Evolutionary conservation across 2,888 invertebrate species (phyloP), one percentile per base, ranked within the genome.

Genomic region (Leptothorax acervorum): DNA sequence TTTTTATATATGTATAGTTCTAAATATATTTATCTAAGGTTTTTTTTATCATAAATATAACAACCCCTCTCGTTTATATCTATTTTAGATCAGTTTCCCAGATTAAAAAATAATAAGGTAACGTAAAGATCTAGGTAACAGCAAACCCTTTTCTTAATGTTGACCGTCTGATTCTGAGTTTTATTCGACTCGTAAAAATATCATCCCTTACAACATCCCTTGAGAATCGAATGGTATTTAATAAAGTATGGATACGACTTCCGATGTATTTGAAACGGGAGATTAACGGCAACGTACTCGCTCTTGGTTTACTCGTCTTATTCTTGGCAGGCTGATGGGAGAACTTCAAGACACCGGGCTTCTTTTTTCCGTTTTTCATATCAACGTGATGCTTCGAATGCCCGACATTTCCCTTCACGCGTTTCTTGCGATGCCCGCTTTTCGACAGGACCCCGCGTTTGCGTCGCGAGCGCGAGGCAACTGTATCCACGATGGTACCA

Each of bases 361-460:
- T 81, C 35, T 73, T 81, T 4, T 35, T 45, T 6, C 12, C 18
- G 0, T 55, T 53, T 57, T 45, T 12, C 11, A 23, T 39, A 2
- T 18, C 12, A 4, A 71, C n/a, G 1, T 12, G 48, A 60, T 79
- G 9, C 15, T 45, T 70, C 0, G 57, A 23, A 23, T 60, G 57
- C 4, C 39, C 48, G 9, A 3, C 18, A 12, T 12, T 73, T 81
- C 74, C 74, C 12, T 62, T 81, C n/a, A 28, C 23, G 18, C 48
- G 60, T 71, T 48, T 60, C 1, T 4, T 73, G 5, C 3, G 73
- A 48, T 45, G 23, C 3, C 12, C 42, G 2, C 12, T 39, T 28
- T 28, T n/a, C 18, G 28, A 39, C 35, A 62, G 5, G 9, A 81
- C 3, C 48, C 28, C 35, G 39, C 74, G 60, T 28, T 60, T 81